Conservation (phyloP, 2,888 invertebrate genomes). For the Leistus spinibarbis region DNA sequence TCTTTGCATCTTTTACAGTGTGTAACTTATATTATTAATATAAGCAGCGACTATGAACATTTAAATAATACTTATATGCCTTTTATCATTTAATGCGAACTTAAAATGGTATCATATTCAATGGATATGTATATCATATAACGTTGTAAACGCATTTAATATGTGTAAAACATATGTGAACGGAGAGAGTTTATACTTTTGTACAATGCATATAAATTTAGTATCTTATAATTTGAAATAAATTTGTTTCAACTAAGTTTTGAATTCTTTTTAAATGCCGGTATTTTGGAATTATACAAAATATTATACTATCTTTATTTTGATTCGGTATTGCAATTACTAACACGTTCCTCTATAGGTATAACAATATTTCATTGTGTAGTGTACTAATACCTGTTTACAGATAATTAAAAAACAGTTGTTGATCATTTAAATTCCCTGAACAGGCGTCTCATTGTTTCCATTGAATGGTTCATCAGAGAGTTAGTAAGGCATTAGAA, state of each 20-base stretch:
- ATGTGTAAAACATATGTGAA: neutral
- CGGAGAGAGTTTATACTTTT: neutral
- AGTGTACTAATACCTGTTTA: slow-evolving; percentile 47
- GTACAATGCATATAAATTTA: neutral
- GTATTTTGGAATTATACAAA: too few species aligned
- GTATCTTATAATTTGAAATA: neutral
- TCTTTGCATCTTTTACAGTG: neutral
- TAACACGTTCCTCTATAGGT: neutral
- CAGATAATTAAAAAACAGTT: slow-evolving; percentile 52
- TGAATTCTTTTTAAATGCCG: too few species aligned
- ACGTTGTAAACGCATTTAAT: too few species aligned
- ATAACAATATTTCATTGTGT: slow-evolving; percentile 43
- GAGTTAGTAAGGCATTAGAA: slow-evolving; percentile 28
- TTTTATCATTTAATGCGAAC: neutral
- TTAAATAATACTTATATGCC: neutral
- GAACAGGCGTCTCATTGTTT: slow-evolving; percentile 32
- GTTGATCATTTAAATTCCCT: slow-evolving; percentile 50
- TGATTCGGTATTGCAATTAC: too few species aligned
- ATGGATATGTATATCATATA: too few species aligned
- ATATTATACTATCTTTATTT: too few species aligned
- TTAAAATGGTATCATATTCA: too few species aligned
- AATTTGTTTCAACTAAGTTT: too few species aligned
- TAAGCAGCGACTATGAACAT: neutral
- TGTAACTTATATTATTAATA: neutral
- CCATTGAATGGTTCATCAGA: slow-evolving; percentile 38